A percentile compares a stretch with the other conserved stretches of the same genome.
phyloP scores from a whole-genome alignment of 2,888 invertebrate genomes.

The Colostygia pectinataria region DNA sequence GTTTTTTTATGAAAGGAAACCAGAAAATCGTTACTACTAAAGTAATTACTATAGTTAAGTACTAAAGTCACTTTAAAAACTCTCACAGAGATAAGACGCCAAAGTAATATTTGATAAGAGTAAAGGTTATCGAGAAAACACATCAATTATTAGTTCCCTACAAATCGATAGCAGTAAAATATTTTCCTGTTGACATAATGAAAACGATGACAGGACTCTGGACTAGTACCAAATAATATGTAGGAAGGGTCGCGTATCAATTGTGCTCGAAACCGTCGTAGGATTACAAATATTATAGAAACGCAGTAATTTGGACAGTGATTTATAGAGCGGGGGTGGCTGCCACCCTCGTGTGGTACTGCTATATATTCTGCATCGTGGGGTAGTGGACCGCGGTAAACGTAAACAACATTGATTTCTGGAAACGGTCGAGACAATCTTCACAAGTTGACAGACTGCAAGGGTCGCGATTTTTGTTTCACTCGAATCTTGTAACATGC shows the following conservation, averaged over 20 bases:
- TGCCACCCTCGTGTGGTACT: slow-evolving; percentile 59
- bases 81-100: not conserved
- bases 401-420: slow-evolving; percentile 79
- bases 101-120: slow-evolving; percentile 10
- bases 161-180: slow-evolving; percentile 17
- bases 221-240: slow-evolving; percentile 63
- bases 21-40: too few relatives aligned
- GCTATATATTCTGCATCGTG: slow-evolving; percentile 16
- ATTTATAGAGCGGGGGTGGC: slow-evolving; percentile 79
- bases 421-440: slow-evolving; percentile 64
- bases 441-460: slow-evolving; percentile 35
- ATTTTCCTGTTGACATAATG: slow-evolving; percentile 38
- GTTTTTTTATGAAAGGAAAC: not conserved
- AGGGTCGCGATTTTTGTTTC: slow-evolving; percentile 21
- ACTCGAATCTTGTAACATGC: not conserved
- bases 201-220: slow-evolving; percentile 54
- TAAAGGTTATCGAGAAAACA: slow-evolving; percentile 13
- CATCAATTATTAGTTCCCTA: slow-evolving; percentile 10
- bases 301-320: slow-evolving; percentile 80
- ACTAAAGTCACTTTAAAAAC: not conserved
- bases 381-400: slow-evolving; percentile 47
- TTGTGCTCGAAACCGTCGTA: slow-evolving; percentile 62
- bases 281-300: slow-evolving; percentile 77
- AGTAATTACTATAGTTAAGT: not conserved
- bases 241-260: slow-evolving; percentile 55